Percentiles rank a stretch among this genome's conserved stretches.
Evolutionary conservation across 2,888 invertebrate species (phyloP).

Genomic region (Acanthosepion esculentum): DNA sequence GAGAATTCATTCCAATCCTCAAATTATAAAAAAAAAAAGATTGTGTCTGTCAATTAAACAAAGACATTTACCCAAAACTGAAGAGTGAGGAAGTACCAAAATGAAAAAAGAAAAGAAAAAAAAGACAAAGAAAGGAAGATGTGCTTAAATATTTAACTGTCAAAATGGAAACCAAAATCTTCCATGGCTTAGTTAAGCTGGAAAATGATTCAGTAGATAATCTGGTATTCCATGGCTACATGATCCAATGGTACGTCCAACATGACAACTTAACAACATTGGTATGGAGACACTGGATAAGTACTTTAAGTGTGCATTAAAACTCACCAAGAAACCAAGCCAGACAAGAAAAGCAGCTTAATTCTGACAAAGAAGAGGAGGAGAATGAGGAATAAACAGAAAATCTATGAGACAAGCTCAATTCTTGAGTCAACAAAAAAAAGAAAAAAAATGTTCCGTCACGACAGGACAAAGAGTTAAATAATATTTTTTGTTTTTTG

Average conservation of each 20-base stretch:
- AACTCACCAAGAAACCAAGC: not conserved
- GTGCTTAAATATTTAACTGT: conserved; percentile 1
- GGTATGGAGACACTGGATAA: conserved; percentile 10
- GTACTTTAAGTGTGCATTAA: not conserved
- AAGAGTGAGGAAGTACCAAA: not conserved
- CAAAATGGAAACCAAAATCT: conserved; percentile 12
- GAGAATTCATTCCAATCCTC: not conserved
- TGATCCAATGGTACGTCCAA: not conserved
- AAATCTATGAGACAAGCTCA: not conserved
- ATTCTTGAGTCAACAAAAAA: not conserved
- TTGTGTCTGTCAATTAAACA: not conserved
- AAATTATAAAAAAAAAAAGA: not conserved
- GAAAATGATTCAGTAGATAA: not conserved
- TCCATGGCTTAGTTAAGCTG: not conserved
- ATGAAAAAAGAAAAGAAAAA: not conserved
- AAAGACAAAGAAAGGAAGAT: not conserved
- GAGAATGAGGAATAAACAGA: not conserved
- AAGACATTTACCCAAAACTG: not conserved
- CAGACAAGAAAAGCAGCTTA: conserved; percentile 5
- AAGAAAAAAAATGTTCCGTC: not conserved
- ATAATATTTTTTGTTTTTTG: not conserved
- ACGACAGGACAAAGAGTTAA: not conserved
- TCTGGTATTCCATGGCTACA: not conserved
- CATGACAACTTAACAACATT: not conserved
- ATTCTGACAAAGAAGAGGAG: not conserved